A percentile compares a stretch with the other conserved stretches of the same genome.
phyloP scores from a whole-genome alignment of 2,888 invertebrate species.

The Pseudolycoriella hygida region DNA sequence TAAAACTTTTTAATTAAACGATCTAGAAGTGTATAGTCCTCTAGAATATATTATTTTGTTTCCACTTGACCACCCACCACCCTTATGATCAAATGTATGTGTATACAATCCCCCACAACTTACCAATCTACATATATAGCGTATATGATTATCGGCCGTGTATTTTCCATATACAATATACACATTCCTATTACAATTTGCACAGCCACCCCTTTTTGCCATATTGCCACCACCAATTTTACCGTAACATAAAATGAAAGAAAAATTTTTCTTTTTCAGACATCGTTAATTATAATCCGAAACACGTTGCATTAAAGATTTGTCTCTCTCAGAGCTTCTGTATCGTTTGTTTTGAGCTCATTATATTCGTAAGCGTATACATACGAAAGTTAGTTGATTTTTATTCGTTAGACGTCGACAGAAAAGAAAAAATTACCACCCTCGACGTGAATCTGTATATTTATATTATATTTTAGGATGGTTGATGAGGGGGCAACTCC shows the following conservation, averaged over 20 bases:
- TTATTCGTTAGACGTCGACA: conserved; percentile 3
- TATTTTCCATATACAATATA: too few relatives aligned
- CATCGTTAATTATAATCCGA: conserved; percentile 5
- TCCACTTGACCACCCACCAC: too few relatives aligned
- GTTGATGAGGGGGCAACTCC: too few relatives aligned
- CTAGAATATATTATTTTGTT: too few relatives aligned
- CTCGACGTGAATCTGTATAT: not conserved
- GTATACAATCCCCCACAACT: not conserved
- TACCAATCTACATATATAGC: not conserved
- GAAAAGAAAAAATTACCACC: not conserved
- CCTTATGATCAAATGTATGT: too few relatives aligned
- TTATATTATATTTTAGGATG: too few relatives aligned
- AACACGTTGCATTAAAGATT: conserved; percentile 6
- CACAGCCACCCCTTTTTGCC: not conserved
- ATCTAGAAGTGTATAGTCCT: too few relatives aligned
- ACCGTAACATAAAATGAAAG: not conserved
- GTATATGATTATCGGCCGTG: too few relatives aligned
- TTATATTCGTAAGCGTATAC: not conserved
- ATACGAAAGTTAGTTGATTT: not conserved
- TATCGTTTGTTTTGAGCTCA: not conserved
- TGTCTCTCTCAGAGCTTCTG: not conserved
- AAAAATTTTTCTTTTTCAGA: conserved; percentile 4
- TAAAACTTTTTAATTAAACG: too few relatives aligned
- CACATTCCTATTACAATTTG: too few relatives aligned
- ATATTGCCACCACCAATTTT: not conserved